Evolutionary conservation across 2,888 invertebrate genomes (phyloP).

Genomic region (Megamerina dolium): DNA sequence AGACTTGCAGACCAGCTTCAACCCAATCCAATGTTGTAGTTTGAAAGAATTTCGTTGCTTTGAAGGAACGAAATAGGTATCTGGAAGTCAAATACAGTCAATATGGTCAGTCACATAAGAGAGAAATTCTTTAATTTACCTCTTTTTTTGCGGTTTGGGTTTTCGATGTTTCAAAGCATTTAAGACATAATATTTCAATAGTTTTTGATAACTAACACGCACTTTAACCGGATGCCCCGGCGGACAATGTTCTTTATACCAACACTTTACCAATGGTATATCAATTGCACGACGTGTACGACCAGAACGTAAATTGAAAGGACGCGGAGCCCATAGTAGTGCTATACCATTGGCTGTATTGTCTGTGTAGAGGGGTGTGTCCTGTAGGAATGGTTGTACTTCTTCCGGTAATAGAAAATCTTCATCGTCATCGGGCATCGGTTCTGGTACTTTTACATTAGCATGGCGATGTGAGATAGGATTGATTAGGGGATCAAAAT

Average conservation of each 20-base stretch:
- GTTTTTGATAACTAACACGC: conserved; percentile 96
- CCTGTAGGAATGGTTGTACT: conserved; percentile 87
- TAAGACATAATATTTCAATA: conserved; percentile 95
- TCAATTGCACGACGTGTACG: conserved; percentile 91
- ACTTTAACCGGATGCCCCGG: conserved; percentile 98
- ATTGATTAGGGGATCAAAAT: conserved; percentile 99
- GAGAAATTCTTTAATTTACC: conserved; percentile 50
- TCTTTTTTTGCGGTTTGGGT: conserved; percentile 97
- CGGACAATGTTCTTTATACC: conserved; percentile 93
- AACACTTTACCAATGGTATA: conserved; percentile 93
- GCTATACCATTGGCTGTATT: conserved; percentile 99
- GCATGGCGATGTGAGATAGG: conserved; percentile 95
- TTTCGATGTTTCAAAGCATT: conserved; percentile 96
- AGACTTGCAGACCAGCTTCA: conserved; percentile 96
- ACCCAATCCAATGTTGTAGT: conserved; percentile 99
- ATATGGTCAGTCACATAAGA: too few relatives aligned
- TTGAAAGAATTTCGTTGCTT: conserved; percentile 99
- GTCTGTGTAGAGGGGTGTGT: conserved; percentile 94
- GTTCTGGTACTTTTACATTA: conserved; percentile 70
- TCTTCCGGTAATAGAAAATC: conserved; percentile 88
- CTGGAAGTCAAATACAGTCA: too few relatives aligned
- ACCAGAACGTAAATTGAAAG: conserved; percentile 94
- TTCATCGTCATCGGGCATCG: conserved; percentile 86
- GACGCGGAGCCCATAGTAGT: conserved; percentile 94
- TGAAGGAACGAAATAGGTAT: conserved; percentile 97